These are phyloP conservation scores for Philereme vetulata DNA, from an alignment of 2,888 invertebrate genomes.

Conservation along the genomic window DNA sequence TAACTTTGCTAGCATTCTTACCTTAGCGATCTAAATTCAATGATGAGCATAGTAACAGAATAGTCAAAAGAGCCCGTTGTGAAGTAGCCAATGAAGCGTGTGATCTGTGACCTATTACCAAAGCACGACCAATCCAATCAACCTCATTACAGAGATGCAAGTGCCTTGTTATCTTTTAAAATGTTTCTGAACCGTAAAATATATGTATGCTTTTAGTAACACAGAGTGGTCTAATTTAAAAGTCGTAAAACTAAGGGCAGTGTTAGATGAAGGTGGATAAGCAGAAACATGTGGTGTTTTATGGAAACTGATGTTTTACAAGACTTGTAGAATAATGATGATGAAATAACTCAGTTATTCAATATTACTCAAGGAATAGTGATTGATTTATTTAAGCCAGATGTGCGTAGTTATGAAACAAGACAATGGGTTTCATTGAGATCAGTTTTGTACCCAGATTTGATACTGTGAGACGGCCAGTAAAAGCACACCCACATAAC, in stretches of 20 bases:
- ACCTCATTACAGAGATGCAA: slow-evolving; percentile 46
- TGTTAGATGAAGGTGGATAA: slow-evolving; percentile 27
- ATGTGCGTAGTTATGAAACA: neutral
- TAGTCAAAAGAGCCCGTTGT: slow-evolving; percentile 34
- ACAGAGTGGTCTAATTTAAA: slow-evolving; percentile 23
- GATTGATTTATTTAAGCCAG: neutral
- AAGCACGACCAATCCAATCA: slow-evolving; percentile 57
- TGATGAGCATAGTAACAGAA: slow-evolving; percentile 18
- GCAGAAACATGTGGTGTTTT: slow-evolving; percentile 7
- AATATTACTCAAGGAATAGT: neutral
- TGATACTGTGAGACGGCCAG: slow-evolving; percentile 60
- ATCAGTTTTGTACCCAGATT: slow-evolving; percentile 47
- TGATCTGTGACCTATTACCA: slow-evolving; percentile 55
- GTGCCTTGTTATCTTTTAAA: slow-evolving; percentile 30
- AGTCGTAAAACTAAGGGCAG: slow-evolving; percentile 21
- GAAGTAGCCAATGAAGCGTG: slow-evolving; percentile 44
- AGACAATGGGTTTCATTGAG: slow-evolving; percentile 11
- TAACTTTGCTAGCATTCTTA: slow-evolving; percentile 1
- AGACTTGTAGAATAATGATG: neutral
- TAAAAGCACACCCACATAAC: slow-evolving; percentile 55
- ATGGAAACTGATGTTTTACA: slow-evolving; percentile 1
- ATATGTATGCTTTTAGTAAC: slow-evolving; percentile 26
- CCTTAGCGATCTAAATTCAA: slow-evolving; percentile 6
- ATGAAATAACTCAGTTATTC: slow-evolving; percentile 1
- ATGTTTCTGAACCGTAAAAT: slow-evolving; percentile 28